Evolutionary conservation across 2,797 vertebrate species (phyloP).

Genomic region (Sciurus carolinensis): DNA sequence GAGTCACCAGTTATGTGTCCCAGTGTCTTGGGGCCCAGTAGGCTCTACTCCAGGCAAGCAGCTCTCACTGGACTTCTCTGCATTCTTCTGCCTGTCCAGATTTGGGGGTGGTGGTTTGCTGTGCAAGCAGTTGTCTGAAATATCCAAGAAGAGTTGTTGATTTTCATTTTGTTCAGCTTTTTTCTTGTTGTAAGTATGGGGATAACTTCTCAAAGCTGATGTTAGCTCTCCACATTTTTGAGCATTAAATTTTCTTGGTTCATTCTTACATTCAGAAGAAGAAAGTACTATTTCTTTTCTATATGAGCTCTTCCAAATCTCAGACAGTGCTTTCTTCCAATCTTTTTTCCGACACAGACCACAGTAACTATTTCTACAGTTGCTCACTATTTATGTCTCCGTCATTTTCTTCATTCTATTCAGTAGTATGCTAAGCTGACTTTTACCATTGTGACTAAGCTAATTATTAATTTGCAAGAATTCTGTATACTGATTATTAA

Average conservation of each 20-base stretch:
- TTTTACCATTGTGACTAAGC: background rate
- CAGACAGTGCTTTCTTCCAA: background rate
- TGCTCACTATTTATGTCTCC: background rate
- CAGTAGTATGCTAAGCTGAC: background rate
- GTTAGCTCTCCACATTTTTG: background rate
- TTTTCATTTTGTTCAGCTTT: background rate
- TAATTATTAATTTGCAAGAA: background rate
- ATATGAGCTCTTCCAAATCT: background rate
- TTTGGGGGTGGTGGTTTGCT: background rate
- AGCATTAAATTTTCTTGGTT: background rate
- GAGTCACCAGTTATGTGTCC: background rate
- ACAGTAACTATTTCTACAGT: background rate
- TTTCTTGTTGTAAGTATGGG: background rate
- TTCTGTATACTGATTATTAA: background rate
- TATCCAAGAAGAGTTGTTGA: background rate
- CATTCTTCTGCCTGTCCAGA: background rate
- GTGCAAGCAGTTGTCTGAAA: background rate
- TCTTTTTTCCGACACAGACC: too few species aligned
- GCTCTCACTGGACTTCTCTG: background rate
- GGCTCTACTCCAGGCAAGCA: background rate
- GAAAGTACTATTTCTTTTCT: background rate
- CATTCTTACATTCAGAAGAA: background rate
- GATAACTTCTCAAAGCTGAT: background rate
- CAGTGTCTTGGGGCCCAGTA: background rate
- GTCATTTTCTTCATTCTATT: background rate